phyloP scores from a whole-genome alignment of 2,888 invertebrate species.

The Spodoptera picta region DNA sequence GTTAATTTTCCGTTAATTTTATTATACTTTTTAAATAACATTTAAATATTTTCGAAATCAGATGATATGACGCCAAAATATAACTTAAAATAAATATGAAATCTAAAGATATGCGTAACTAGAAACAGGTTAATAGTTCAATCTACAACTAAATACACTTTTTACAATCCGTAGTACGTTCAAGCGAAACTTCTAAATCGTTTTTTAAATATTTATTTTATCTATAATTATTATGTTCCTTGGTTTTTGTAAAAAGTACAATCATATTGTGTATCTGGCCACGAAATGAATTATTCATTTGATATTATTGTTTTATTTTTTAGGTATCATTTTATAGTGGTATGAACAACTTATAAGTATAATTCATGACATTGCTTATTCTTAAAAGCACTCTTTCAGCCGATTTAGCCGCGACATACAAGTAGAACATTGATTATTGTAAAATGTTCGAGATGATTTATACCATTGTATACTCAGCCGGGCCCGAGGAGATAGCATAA shows the following conservation, averaged over 20 bases:
- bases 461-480: conserved; percentile 64
- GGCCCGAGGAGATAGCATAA: conserved; percentile 65
- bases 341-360: too few relatives aligned
- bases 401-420: conserved; percentile 46
- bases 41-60: conserved; percentile 4
- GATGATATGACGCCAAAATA: conserved; percentile 56
- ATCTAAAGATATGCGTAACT: conserved; percentile 87
- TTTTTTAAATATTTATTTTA: conserved; percentile 77
- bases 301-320: too few relatives aligned
- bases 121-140: conserved; percentile 85
- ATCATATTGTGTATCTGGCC: conserved; percentile 12
- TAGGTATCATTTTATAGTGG: too few relatives aligned
- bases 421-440: conserved; percentile 59
- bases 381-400: conserved; percentile 31
- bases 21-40: conserved; percentile 12
- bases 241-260: conserved; percentile 66
- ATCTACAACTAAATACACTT: conserved; percentile 88
- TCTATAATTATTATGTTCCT: conserved; percentile 70
- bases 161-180: conserved; percentile 85
- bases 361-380: conserved; percentile 8
- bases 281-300: too few relatives aligned
- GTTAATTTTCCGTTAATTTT: conserved; percentile 44
- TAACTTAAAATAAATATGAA: conserved; percentile 72
- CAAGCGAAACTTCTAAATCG: conserved; percentile 83
- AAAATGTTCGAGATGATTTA: conserved; percentile 70